Base-by-base conservation (phyloP, 1,140 invertebrate genomes). In the Stenopsyche tienmushanensis region DNA sequence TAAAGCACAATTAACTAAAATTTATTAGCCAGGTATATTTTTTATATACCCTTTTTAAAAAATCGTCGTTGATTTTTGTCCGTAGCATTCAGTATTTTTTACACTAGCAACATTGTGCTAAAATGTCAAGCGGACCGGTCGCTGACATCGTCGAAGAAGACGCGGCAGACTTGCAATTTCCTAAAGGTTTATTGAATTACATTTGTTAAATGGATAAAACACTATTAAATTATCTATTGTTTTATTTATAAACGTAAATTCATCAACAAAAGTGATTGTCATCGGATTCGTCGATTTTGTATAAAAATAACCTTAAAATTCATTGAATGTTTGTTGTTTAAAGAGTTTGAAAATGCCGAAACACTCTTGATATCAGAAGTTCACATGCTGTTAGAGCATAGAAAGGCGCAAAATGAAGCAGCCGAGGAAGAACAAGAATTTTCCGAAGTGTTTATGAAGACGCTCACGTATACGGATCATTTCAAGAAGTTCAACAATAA, bases 311-410 rank as follows among this genome's bases (percentile, higher is more conserved):
- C n/a, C n/a, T n/a, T n/a, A n/a, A n/a, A n/a, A n/a, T n/a, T n/a
- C n/a, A n/a, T n/a, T n/a, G n/a, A n/a, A 15, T 29, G 24, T 20
- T 42, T 42, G 5, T 42, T 1, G 13, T 57, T 21, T 86, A 21
- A 78, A 97, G 96, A 99, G 80, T 99, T 99, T 83, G 96, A 98
- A 83, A 97, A 96, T 83, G 95, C 96, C 9, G 97, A 99, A 82
- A 98, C 97, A 0, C 78, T 99, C 26, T 79, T 99, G 59, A 97
- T 99, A 76, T 98, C 96, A 9, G 98, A 99, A 85, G 98, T 99
- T 0, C 93, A 96, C 73, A 96, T 99, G 91, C 81, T 99, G 62
- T 78, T 99, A 66, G 95, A 99, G 74, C 96, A 99, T 80, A 87
- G 97, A 52, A 97, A 98, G 80, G 89, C 91, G 29, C 96, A 98